phyloP scores from a whole-genome alignment of 2,888 invertebrate genomes.

The Drosophila kambysellisi region DNA sequence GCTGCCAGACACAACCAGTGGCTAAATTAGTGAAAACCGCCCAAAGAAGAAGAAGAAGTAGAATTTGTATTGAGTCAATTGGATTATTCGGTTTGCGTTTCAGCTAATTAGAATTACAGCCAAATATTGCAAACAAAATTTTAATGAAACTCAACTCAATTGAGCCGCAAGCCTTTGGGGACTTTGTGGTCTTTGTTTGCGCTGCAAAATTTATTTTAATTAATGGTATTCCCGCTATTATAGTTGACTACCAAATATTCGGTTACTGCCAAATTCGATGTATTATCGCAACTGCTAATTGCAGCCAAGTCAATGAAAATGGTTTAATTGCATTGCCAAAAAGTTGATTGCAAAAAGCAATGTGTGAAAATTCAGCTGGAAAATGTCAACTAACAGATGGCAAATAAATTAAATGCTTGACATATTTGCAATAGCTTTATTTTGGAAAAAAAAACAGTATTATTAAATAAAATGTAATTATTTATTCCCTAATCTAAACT shows the following conservation, averaged over 20 bases:
- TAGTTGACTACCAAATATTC: neutral
- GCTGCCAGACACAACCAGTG: neutral
- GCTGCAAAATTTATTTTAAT: constrained; percentile 47
- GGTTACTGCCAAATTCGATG: constrained; percentile 3
- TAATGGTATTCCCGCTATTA: constrained; percentile 42
- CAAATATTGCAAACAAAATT: constrained; percentile 32
- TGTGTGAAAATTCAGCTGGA: constrained; percentile 11
- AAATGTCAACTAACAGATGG: neutral
- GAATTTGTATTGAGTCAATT: constrained; percentile 3
- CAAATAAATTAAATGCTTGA: neutral
- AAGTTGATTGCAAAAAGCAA: constrained; percentile 7
- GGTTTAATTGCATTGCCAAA: constrained; percentile 49
- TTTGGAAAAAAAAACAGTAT: neutral
- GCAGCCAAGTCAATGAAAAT: constrained; percentile 45
- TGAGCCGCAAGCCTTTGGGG: constrained; percentile 35
- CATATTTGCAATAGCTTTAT: neutral
- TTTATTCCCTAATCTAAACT: no score
- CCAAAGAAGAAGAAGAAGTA: neutral
- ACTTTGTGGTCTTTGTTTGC: constrained; percentile 30
- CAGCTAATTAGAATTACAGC: constrained; percentile 41
- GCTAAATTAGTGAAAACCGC: neutral
- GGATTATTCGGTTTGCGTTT: constrained; percentile 4
- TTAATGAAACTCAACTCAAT: constrained; percentile 51
- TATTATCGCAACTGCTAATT: constrained; percentile 46
- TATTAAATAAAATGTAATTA: neutral